Base-by-base conservation (phyloP, 1,140 invertebrate genomes). In the Pseudoatta argentina region DNA sequence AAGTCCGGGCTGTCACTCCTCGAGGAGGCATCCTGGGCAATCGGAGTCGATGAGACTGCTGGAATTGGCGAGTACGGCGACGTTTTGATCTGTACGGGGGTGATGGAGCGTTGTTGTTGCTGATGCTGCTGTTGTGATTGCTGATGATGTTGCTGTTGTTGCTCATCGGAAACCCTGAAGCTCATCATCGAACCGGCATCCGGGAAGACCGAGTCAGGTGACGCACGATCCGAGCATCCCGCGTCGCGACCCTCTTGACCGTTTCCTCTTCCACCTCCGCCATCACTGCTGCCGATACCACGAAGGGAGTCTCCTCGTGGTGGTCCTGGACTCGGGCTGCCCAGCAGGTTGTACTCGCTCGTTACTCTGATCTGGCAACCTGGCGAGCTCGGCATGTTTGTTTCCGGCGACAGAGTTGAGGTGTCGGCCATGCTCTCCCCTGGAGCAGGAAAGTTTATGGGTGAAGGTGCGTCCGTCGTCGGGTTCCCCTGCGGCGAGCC, bases 391-490 rank as follows among this genome's bases (percentile, higher is more conserved):
- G 97, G 97, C 94, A 97, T 97, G 93, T 97, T 96, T 86, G 97
- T 96, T 95, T 98, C 97, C 93, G 97, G 97, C 92, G 98, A 98
- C 92, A 97, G 98, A 92, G 97, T 98, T 95, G 97, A 98, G 92
- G 98, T 98, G 95, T 98, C 98, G 93, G 97, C 97, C 95, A 98
- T 97, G 94, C 98, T 98, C 96, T 98, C 98, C 95, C 97, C 97
- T 97, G 96, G 93, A 93, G 94, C 93, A 94, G 94, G 93, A 95
- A 95, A 95, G 92, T 95, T 95, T 94, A 95, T 93, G 87, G 94
- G 94, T 94, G 94, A 95, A 91, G 94, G 94, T 87, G 93, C 93
- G 89, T 95, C 94, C 93, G 94, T 91, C 91, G 93, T 91, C 92
- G 93, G 94, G 89, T 94, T 92, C 90, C 94, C 94, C 88, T 94